phyloP scores from a whole-genome alignment of 2,113 vertebrate species.

The Alethe diademata region DNA sequence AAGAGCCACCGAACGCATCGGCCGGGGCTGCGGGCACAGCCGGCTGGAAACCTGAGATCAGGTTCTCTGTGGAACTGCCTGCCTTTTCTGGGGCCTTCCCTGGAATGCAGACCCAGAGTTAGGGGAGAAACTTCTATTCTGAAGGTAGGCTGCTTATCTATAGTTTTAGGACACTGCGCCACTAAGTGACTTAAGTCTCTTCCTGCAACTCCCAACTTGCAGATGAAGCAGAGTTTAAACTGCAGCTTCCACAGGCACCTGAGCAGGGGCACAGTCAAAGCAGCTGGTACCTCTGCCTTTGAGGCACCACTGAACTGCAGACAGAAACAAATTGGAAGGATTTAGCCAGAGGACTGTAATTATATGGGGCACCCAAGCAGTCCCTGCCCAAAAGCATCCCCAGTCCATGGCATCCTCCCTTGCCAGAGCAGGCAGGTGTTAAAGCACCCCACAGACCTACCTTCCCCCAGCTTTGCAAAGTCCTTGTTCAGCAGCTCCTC shows the following conservation, averaged over 20 bases:
- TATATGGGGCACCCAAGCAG: background rate
- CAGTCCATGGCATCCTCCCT: rapidly evolving
- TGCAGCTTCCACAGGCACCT: background rate
- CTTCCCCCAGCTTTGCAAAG: constrained; percentile 91
- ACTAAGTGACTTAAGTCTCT: background rate
- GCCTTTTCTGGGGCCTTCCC: constrained; percentile 83
- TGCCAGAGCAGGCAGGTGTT: background rate
- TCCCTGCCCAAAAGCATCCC: background rate
- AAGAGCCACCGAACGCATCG: constrained; percentile 73
- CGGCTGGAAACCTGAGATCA: constrained; percentile 81
- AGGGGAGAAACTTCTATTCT: background rate
- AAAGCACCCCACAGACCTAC: constrained; percentile 68
- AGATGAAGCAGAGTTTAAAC: background rate
- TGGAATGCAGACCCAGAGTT: constrained; percentile 42
- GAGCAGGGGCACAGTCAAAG: background rate
- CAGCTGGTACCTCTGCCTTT: background rate
- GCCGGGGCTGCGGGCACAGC: constrained; percentile 37
- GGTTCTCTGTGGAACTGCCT: constrained; percentile 81
- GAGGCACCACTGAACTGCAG: background rate
- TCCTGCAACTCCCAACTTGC: background rate
- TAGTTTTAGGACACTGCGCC: background rate
- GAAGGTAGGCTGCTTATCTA: background rate
- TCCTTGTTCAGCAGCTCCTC: constrained; percentile 98
- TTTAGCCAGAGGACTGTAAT: background rate
- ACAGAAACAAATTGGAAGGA: background rate